Percentiles rank a stretch among this genome's conserved stretches.
Conservation (phyloP, 1,140 invertebrate species). For the Drosophila fuyamai region DNA sequence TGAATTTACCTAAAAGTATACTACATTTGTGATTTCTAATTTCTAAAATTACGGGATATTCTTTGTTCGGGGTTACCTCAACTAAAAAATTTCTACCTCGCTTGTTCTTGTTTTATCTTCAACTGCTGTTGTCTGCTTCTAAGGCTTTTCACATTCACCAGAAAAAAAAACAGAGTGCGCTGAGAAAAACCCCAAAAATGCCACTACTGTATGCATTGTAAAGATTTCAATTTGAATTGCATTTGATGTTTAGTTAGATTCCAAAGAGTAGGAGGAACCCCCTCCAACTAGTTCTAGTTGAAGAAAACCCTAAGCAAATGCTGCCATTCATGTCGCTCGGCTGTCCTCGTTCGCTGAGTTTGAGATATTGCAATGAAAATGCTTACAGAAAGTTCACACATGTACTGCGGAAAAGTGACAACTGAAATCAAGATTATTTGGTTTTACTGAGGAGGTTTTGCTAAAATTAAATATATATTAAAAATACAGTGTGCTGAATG, state of each 20-base stretch:
- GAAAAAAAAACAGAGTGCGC: conserved; percentile 4
- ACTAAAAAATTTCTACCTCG: neutral
- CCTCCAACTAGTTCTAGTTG: conserved; percentile 35
- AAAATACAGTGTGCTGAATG: no score
- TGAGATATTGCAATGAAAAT: conserved; percentile 55
- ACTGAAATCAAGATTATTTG: no score
- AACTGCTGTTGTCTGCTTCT: neutral
- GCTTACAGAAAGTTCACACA: conserved; percentile 23
- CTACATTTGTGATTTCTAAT: no score
- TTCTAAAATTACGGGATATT: neutral
- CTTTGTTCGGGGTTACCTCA: neutral
- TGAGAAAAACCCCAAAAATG: conserved; percentile 42
- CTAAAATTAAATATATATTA: neutral
- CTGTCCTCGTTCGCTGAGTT: conserved; percentile 38
- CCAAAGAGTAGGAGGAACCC: neutral
- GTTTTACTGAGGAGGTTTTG: neutral
- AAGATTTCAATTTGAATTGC: conserved; percentile 70
- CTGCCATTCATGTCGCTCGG: conserved; percentile 57
- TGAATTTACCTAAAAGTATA: neutral
- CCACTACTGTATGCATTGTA: conserved; percentile 59
- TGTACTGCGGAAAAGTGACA: neutral
- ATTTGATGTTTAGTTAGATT: conserved; percentile 68
- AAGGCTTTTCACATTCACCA: conserved; percentile 4
- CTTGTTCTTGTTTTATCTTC: conserved; percentile 19
- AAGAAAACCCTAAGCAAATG: conserved; percentile 49